Evolutionary conservation across 2,888 invertebrate genomes (phyloP).

Genomic region (Harpalus rufipes): DNA sequence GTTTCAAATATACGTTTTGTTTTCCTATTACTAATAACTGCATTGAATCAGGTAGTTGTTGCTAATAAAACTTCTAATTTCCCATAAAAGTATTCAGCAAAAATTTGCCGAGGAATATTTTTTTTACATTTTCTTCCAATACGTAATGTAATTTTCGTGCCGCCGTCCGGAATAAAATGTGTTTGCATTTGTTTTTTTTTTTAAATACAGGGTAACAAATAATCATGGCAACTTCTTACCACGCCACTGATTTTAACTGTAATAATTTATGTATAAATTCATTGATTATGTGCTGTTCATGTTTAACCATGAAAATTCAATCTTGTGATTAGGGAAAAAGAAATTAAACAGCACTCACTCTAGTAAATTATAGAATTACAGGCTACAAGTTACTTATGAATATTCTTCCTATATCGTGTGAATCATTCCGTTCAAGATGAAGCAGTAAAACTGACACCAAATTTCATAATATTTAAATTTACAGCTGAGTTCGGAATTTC

Average conservation of each 20-base stretch:
- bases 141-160: too few species aligned
- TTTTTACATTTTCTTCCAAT: too few species aligned
- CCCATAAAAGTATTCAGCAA: too few species aligned
- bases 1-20: conserved; percentile 8
- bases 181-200: too few species aligned
- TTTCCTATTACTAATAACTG: background rate
- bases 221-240: too few species aligned
- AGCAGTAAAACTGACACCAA: conserved; percentile 14
- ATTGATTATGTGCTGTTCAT: too few species aligned
- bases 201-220: too few species aligned
- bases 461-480: conserved; percentile 29
- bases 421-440: conserved; percentile 3
- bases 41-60: background rate
- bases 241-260: too few species aligned
- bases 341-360: background rate
- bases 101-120: too few species aligned
- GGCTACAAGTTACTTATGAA: background rate
- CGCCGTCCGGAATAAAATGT: too few species aligned
- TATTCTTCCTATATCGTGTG: conserved; percentile 1
- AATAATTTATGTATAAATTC: too few species aligned
- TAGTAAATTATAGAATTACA: conserved; percentile 18
- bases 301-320: conserved; percentile 10
- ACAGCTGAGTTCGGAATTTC: background rate
- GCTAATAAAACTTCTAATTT: background rate
- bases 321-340: conserved; percentile 15